phyloP scores from a whole-genome alignment of 1,140 invertebrate genomes.

The Oreohelix idahoensis region DNA sequence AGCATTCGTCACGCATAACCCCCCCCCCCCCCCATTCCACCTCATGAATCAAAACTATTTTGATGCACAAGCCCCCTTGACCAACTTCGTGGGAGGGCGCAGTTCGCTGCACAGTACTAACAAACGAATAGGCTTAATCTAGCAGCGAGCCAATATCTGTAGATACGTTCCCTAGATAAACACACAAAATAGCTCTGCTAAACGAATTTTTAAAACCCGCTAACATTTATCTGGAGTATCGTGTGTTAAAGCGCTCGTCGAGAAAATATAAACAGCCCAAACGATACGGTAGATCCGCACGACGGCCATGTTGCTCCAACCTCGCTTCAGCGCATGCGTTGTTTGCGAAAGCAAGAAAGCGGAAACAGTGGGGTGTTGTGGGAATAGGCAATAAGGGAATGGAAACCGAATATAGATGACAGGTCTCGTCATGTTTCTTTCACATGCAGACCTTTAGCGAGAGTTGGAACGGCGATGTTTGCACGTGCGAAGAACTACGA shows the following conservation, averaged over 20 bases:
- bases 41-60: no score
- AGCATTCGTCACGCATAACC: no score
- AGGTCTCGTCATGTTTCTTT: not conserved
- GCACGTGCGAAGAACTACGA: not conserved
- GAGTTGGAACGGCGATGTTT: not conserved
- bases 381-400: not conserved
- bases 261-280: conserved; percentile 25
- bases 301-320: conserved; percentile 4
- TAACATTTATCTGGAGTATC: conserved; percentile 33
- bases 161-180: not conserved
- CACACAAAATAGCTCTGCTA: conserved; percentile 25
- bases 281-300: conserved; percentile 10
- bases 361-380: not conserved
- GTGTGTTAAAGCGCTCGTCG: conserved; percentile 5
- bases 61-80: no score
- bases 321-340: conserved; percentile 23
- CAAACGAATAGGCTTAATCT: not conserved
- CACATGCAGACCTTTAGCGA: not conserved
- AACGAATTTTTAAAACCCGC: conserved; percentile 25
- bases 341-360: conserved; percentile 17
- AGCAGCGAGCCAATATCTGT: not conserved
- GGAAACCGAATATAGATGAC: not conserved
- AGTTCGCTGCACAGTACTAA: not conserved
- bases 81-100: conserved; percentile 1
- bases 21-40: no score